Percentiles rank a stretch among this genome's conserved stretches.
Evolutionary conservation across 2,797 vertebrate genomes (phyloP).

Genomic region (Malacoctenus gilli): DNA sequence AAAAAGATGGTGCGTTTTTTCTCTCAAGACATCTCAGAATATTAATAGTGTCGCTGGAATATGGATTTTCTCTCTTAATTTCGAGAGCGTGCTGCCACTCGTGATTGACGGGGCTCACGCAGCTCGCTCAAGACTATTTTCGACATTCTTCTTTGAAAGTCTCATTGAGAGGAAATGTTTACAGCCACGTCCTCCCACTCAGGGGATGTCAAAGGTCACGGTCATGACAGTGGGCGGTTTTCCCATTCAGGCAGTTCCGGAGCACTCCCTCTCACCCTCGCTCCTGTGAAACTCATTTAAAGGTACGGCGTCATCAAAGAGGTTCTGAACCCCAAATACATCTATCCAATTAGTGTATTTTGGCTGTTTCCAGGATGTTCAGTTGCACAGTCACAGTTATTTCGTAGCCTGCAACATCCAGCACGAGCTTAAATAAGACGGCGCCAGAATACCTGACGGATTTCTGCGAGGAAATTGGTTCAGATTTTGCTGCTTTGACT

Average conservation of each 20-base stretch:
- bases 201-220: constrained; percentile 14
- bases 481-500: neutral
- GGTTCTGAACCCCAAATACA: neutral
- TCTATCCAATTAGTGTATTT: neutral
- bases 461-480: neutral
- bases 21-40: constrained; percentile 1
- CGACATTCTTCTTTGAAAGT: neutral
- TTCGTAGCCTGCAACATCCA: constrained; percentile 11
- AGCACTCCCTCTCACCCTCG: neutral
- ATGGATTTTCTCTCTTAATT: neutral
- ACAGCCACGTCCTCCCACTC: constrained; percentile 20
- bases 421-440: neutral
- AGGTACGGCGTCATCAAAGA: neutral
- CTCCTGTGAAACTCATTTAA: constrained; percentile 5
- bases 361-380: neutral
- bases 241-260: constrained; percentile 23
- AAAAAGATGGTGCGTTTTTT: no score
- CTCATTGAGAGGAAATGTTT: constrained; percentile 8
- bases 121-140: constrained; percentile 10
- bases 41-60: neutral
- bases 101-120: neutral
- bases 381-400: neutral
- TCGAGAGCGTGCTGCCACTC: neutral
- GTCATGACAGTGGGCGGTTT: constrained; percentile 1
- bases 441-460: neutral